These are phyloP conservation scores for Phenacoccus solenopsis DNA, from an alignment of 1,140 invertebrate genomes.

Conservation along the genomic window DNA sequence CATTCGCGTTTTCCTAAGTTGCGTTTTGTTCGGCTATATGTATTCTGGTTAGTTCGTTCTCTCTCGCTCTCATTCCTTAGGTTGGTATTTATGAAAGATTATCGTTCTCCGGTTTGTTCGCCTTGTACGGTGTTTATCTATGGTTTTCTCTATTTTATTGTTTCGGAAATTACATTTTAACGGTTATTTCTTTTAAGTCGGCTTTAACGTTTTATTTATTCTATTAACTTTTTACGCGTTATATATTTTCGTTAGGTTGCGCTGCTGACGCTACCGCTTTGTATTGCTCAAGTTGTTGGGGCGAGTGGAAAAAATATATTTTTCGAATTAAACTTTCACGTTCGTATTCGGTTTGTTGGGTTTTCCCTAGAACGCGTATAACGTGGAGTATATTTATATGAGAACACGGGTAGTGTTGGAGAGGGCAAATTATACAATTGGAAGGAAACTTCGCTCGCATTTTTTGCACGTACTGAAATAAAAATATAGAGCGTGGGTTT, in stretches of 20 bases:
- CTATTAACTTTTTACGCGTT: background rate
- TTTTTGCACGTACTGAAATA: no score
- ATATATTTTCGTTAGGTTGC: background rate
- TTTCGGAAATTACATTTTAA: background rate
- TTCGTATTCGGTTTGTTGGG: no score
- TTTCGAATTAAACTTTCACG: background rate
- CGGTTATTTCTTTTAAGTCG: background rate
- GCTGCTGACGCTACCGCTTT: background rate
- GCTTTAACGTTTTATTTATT: constrained; percentile 3
- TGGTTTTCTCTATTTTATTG: background rate
- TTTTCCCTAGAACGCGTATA: no score
- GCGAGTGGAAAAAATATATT: background rate
- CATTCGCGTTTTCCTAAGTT: no score
- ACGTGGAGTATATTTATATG: no score
- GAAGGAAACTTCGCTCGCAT: no score
- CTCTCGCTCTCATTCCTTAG: no score
- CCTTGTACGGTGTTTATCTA: background rate
- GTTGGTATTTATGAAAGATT: background rate
- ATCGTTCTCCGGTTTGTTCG: background rate
- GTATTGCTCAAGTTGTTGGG: background rate
- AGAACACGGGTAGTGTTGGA: background rate
- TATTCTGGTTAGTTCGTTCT: background rate
- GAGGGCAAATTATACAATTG: no score
- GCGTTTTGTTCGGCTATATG: no score
- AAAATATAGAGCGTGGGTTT: no score